phyloP scores from a whole-genome alignment of 2,888 invertebrate species.

The Caenorhabditis becei region DNA sequence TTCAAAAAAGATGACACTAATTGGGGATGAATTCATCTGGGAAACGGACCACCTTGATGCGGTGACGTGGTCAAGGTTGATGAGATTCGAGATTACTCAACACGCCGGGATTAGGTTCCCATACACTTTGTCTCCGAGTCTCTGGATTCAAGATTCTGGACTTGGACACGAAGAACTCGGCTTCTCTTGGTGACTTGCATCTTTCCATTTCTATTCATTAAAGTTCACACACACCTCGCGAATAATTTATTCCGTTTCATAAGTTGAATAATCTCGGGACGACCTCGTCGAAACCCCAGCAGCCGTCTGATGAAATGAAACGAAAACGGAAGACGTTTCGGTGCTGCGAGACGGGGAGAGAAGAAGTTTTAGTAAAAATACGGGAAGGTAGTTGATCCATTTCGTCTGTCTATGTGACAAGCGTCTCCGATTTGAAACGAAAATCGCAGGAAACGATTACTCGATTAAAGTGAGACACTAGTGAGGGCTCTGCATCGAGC shows the following conservation, averaged over 20 bases:
- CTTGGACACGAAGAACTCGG: conserved; percentile 3
- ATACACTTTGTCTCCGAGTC: conserved; percentile 15
- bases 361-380: conserved; percentile 50
- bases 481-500: no score
- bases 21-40: not conserved
- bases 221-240: conserved; percentile 45
- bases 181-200: not conserved
- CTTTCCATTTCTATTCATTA: conserved; percentile 31
- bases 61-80: conserved; percentile 29
- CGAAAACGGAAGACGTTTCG: conserved; percentile 11
- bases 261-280: conserved; percentile 40
- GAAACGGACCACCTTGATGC: conserved; percentile 21
- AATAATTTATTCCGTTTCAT: conserved; percentile 54
- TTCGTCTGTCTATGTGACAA: conserved; percentile 38
- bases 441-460: conserved; percentile 66
- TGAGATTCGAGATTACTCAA: conserved; percentile 7
- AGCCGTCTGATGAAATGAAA: conserved; percentile 1
- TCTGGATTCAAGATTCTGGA: conserved; percentile 12
- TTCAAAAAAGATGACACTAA: not conserved
- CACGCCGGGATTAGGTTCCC: conserved; percentile 14
- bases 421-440: conserved; percentile 53
- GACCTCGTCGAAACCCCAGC: not conserved
- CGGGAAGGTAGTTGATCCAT: conserved; percentile 37
- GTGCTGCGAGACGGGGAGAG: not conserved
- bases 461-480: conserved; percentile 62